Conservation (phyloP, 2,113 vertebrate species). For the Syrrhaptes paradoxus region DNA sequence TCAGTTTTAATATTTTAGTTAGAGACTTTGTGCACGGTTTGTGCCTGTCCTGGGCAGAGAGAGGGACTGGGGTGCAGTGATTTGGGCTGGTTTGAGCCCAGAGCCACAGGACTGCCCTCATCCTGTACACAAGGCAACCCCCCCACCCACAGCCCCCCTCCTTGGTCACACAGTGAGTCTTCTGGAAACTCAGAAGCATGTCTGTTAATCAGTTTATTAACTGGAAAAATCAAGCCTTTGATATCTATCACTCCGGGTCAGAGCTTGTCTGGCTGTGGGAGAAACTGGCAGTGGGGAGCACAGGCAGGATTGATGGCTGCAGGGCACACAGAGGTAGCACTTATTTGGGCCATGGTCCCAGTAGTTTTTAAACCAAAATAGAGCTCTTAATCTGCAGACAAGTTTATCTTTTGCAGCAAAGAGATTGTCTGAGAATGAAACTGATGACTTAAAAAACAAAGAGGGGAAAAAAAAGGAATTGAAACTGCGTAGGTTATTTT, state of each 20-base stretch:
- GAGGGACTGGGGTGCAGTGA: not conserved
- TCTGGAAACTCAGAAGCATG: not conserved
- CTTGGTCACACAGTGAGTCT: not conserved
- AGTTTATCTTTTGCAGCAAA: not conserved
- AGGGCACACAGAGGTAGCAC: not conserved
- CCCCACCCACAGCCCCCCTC: rapidly evolving
- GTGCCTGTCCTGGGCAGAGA: not conserved
- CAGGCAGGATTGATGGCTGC: not conserved
- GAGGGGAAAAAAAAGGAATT: not conserved
- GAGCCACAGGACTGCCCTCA: not conserved
- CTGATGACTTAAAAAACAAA: not conserved
- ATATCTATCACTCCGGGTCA: not conserved
- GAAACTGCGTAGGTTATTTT: constrained; percentile 8
- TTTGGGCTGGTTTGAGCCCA: not conserved
- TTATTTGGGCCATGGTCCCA: not conserved
- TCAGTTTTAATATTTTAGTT: not conserved
- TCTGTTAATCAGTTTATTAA: not conserved
- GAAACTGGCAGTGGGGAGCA: not conserved
- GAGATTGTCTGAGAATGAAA: constrained; percentile 7
- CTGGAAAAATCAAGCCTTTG: not conserved
- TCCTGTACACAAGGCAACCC: not conserved
- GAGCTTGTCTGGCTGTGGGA: not conserved
- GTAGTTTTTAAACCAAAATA: not conserved
- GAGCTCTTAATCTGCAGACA: not conserved
- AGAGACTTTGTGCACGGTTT: rapidly evolving